phyloP scores from a whole-genome alignment of 2,113 vertebrate genomes.

The Polypterus bichir region DNA sequence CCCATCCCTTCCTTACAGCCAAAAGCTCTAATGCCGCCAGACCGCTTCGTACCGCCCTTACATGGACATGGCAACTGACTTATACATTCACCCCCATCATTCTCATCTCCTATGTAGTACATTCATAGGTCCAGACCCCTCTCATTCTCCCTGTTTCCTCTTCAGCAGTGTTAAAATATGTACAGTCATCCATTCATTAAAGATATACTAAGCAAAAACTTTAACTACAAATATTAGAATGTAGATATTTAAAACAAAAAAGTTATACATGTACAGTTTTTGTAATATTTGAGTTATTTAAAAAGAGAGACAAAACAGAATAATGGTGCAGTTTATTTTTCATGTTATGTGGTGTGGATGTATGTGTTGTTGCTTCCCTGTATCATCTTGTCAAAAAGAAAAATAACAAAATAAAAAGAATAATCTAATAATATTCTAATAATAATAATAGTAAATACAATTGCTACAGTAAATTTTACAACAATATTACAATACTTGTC shows the following conservation, averaged over 20 bases:
- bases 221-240: slow-evolving; percentile 60
- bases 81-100: slow-evolving; percentile 92
- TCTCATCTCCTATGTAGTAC: slow-evolving; percentile 92
- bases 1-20: slow-evolving; percentile 99
- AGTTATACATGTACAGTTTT: slow-evolving; percentile 50
- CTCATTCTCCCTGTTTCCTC: slow-evolving; percentile 43
- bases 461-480: slow-evolving; percentile 63
- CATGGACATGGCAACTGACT: slow-evolving; percentile 99
- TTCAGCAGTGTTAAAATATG: slow-evolving; percentile 75
- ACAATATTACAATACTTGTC: slow-evolving; percentile 84
- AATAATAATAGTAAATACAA: slow-evolving; percentile 49
- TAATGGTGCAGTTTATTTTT: slow-evolving; percentile 86
- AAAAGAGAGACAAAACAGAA: slow-evolving; percentile 51
- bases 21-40: slow-evolving; percentile 99
- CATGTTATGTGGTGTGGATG: slow-evolving; percentile 98
- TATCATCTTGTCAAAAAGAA: slow-evolving; percentile 77
- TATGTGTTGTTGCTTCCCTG: slow-evolving; percentile 95
- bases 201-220: slow-evolving; percentile 58
- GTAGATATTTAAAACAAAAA: slow-evolving; percentile 60
- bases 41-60: slow-evolving; percentile 98
- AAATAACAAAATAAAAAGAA: slow-evolving; percentile 24
- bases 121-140: slow-evolving; percentile 73
- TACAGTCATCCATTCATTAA: slow-evolving; percentile 74
- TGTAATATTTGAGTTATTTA: slow-evolving; percentile 57
- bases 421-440: slow-evolving; percentile 21